Evolutionary conservation across 2,888 invertebrate genomes (phyloP), one percentile per base, ranked within the genome.

Genomic region (Mythimna loreyi): DNA sequence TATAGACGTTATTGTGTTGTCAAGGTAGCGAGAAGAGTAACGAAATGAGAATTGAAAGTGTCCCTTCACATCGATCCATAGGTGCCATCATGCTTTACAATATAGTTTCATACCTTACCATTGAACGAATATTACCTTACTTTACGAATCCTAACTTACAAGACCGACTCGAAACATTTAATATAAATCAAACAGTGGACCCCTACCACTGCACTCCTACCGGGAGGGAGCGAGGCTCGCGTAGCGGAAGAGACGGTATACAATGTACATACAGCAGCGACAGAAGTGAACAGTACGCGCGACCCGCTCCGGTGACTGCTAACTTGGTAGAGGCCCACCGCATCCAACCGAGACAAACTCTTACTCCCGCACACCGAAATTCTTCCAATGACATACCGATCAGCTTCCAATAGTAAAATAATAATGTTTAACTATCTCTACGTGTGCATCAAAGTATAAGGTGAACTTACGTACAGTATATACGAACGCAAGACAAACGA

Each of bases 361-460:
- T 82, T 89, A 89, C 87, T 87, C 88, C 87, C 91, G 90, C 93
- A 91, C 89, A 91, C 92, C 93, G 90, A 93, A 91, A 93, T 92
- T 91, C 92, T 86, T 90, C 83, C 90, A 90, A 92, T 89, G 90
- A 92, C 93, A 92, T 90, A 92, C 91, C 92, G 92, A 93, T 93
- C 91, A 93, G 92, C 93, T 94, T 94, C 94, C 89, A 88, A 93
- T 86, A 89, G 87, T 90, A 90, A 92, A 93, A 92, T 89, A 89
- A 92, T 92, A 94, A 91, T 82, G 85, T 90, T 88, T 85, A 89
- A 89, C 90, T 94, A 94, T 88, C 86, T 87, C 93, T 94, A 94
- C 89, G 90, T 89, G 94, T 93, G 94, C 94, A 91, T 92, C 89
- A 95, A 94, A 94, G 89, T 92, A 95, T 94, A 92, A 91, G 87